phyloP scores from a whole-genome alignment of 2,113 vertebrate species.

The Potamarius usumacintae region DNA sequence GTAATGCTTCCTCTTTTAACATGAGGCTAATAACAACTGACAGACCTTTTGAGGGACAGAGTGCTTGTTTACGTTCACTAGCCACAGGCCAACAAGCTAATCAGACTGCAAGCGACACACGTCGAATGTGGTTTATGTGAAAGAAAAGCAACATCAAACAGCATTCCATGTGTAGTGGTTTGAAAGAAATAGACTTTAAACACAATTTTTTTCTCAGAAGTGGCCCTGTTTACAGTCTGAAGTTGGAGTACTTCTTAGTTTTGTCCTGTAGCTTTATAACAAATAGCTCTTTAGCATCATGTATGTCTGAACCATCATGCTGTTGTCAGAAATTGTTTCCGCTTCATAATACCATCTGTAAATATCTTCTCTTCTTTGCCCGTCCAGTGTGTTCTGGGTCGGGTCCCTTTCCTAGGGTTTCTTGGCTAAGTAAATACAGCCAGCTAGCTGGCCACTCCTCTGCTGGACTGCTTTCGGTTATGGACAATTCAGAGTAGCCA shows the following conservation, averaged over 20 bases:
- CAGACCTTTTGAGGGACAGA: neutral
- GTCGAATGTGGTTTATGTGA: neutral
- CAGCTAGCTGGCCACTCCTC: too few species aligned
- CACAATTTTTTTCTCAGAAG: neutral
- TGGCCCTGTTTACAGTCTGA: neutral
- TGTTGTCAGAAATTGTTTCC: neutral
- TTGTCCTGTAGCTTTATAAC: neutral
- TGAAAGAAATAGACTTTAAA: neutral
- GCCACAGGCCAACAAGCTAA: neutral
- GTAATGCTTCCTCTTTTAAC: slow-evolving; percentile 39
- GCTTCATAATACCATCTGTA: neutral
- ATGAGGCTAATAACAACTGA: neutral
- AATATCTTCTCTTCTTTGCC: too few species aligned
- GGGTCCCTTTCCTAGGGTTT: too few species aligned
- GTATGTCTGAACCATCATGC: neutral
- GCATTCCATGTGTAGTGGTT: neutral
- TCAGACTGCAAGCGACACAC: neutral
- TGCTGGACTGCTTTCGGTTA: too few species aligned
- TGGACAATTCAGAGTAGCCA: too few species aligned
- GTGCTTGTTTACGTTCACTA: neutral
- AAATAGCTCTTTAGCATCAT: neutral
- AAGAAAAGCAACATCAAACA: neutral
- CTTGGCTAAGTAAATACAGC: too few species aligned
- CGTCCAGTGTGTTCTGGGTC: too few species aligned
- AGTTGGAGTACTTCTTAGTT: neutral